Percentiles rank a stretch among this genome's conserved stretches.
Conservation (phyloP, 2,797 vertebrate genomes). For the Sciurus vulgaris region DNA sequence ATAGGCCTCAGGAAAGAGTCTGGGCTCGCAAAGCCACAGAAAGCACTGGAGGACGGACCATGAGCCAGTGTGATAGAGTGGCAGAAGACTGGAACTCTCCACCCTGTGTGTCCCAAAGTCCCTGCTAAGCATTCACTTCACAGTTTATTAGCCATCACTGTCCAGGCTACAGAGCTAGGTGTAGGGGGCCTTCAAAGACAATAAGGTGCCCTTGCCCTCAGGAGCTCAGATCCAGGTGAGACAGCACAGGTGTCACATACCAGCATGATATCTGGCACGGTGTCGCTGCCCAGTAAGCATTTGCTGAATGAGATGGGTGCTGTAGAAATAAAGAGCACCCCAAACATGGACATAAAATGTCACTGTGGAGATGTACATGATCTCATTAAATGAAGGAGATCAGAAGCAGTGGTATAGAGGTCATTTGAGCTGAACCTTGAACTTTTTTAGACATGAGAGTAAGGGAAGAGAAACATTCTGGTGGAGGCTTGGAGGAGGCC, state of each 20-base stretch:
- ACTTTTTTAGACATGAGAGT: not conserved
- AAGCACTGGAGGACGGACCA: not conserved
- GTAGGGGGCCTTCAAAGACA: fast-evolving
- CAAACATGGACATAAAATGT: not conserved
- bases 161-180: not conserved
- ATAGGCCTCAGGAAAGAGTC: not conserved
- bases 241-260: fast-evolving
- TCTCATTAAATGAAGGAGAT: not conserved
- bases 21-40: fast-evolving
- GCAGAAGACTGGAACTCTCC: not conserved
- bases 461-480: not conserved
- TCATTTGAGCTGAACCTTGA: not conserved
- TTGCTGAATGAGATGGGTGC: not conserved
- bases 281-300: not conserved
- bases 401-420: not conserved
- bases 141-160: not conserved
- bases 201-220: not conserved
- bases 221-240: not conserved
- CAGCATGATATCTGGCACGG: fast-evolving
- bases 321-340: not conserved
- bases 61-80: not conserved
- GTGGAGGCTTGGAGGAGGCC: not conserved
- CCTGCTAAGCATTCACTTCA: not conserved
- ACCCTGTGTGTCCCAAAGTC: not conserved
- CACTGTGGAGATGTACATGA: not conserved